Percentiles rank a stretch among this genome's conserved stretches.
These are phyloP conservation scores for Virgularia gustaviana DNA, from an alignment of 92 coral and sea anemone species.

Conservation along the genomic window DNA sequence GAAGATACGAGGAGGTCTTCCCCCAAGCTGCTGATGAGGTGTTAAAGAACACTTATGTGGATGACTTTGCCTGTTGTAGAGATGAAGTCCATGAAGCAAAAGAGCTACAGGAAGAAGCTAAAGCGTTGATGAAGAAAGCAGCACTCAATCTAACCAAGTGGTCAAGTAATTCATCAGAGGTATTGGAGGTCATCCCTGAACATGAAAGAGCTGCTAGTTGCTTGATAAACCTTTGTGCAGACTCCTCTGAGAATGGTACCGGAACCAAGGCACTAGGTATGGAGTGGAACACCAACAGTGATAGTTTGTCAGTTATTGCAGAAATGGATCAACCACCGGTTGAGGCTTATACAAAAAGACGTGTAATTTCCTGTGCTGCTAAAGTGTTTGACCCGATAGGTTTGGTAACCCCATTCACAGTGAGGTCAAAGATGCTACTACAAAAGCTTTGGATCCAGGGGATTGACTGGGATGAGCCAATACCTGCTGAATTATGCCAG, in stretches of 20 bases:
- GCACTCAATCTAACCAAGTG: constrained; percentile 43
- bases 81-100: constrained; percentile 8
- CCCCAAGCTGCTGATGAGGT: constrained; percentile 5
- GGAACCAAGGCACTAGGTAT: constrained; percentile 14
- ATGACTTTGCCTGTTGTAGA: constrained; percentile 2
- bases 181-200: constrained; percentile 25
- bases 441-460: constrained; percentile 48
- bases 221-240: background rate
- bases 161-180: constrained; percentile 35
- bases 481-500: constrained; percentile 2
- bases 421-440: constrained; percentile 28
- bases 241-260: background rate
- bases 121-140: constrained; percentile 29
- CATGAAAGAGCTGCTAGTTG: background rate
- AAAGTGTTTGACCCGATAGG: constrained; percentile 50
- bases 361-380: constrained; percentile 12
- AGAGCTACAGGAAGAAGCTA: constrained; percentile 25
- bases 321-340: background rate
- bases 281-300: constrained; percentile 20
- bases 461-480: constrained; percentile 36
- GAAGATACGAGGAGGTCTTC: constrained; percentile 1
- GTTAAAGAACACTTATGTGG: constrained; percentile 29
- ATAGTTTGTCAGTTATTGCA: background rate
- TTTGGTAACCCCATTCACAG: constrained; percentile 30
- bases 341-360: constrained; percentile 23